These are phyloP conservation scores for Trissoscelio sp. DNA, from an alignment of 2,888 invertebrate genomes.

Conservation along the genomic window DNA sequence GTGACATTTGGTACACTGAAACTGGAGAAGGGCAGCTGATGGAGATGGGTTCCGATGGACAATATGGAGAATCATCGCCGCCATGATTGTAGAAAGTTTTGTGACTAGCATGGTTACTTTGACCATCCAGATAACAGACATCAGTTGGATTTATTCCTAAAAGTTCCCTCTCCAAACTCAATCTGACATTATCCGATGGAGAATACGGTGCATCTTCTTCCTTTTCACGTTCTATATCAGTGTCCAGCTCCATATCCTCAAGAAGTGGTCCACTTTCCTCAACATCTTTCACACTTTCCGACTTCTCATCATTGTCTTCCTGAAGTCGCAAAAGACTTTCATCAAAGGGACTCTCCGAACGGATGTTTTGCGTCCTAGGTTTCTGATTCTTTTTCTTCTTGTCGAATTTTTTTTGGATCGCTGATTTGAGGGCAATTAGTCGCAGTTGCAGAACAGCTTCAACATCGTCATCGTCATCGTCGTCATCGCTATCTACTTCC, in stretches of 20 bases:
- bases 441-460: constrained; percentile 86
- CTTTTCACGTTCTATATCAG: constrained; percentile 79
- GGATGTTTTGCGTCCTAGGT: constrained; percentile 44
- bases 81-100: background rate
- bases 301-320: constrained; percentile 61
- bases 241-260: constrained; percentile 82
- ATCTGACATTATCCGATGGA: constrained; percentile 77
- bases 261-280: constrained; percentile 52
- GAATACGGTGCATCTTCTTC: constrained; percentile 78
- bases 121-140: constrained; percentile 65
- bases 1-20: constrained; percentile 15
- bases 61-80: constrained; percentile 38
- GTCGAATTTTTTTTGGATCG: constrained; percentile 87
- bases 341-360: constrained; percentile 79
- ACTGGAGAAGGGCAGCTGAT: constrained; percentile 30
- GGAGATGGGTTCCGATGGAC: constrained; percentile 50
- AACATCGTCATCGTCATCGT: constrained; percentile 85
- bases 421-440: constrained; percentile 88
- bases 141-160: constrained; percentile 76
- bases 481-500: too few relatives aligned
- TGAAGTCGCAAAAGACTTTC: constrained; percentile 77
- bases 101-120: background rate
- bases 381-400: constrained; percentile 77
- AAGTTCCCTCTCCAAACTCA: constrained; percentile 74
- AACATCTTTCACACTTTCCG: constrained; percentile 56